Base-by-base conservation (phyloP, 2,888 invertebrate species). In the Epinotia ramella region DNA sequence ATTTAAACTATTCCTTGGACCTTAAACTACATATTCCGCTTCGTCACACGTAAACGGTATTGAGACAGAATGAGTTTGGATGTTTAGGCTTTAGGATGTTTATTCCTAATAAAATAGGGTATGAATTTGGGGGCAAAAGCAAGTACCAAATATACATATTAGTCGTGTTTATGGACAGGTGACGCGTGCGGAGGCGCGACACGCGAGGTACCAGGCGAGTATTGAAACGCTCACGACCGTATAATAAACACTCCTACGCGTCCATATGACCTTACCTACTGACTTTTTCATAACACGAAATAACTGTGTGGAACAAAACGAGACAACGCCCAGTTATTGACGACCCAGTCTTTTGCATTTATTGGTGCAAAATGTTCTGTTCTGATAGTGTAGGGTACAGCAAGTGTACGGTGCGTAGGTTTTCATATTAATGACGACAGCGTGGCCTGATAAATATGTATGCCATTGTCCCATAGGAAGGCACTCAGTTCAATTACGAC, bases 391-490 rank as follows among this genome's bases (percentile, higher is more conserved):
- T 67, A 33, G 49, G 16, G 67, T 44, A 62, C 60, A 24, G 24
- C 56, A 60, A 70, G 70, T 62, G 71, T 62, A 33, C 62, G 57
- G 7, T 69, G 46, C 46, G 59, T n/a, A 44, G 44, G 40, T 40
- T 70, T 65, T 71, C 70, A 76, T 71, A 56, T 24, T 76, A 71
- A 76, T 66, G 62, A 66, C 66, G 66, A 62, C 56, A 64, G 24
- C 44, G 53, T 57, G 67, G 57, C 60, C 62, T 66, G 60, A 66
- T 66, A 66, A 71, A 71, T 71, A 66, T 76, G 67, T 57, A 75
- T 75, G 70, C 40, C 62, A 63, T 72, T 72, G 76, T 76, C 76
- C 71, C 71, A 76, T 62, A 71, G 62, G 60, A 28, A 71, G 71
- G 64, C 44, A 56, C 28, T 62, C 62, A 71, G 46, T 71, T 67